These are phyloP conservation scores for Tipula unca DNA, from an alignment of 2,888 invertebrate species.

Conservation along the genomic window DNA sequence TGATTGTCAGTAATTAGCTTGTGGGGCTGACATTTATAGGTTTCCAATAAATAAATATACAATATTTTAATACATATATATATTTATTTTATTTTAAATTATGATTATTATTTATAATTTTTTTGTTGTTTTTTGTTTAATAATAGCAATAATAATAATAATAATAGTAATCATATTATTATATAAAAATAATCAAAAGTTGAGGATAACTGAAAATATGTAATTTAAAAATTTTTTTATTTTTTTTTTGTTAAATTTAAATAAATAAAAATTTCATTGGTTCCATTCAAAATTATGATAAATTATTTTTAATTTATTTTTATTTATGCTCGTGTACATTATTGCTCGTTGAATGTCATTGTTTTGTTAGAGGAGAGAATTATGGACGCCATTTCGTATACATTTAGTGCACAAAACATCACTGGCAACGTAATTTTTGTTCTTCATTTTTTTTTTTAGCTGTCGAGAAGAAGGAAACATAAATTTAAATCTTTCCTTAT, in stretches of 20 bases:
- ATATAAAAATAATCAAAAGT: background rate
- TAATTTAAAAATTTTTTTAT: background rate
- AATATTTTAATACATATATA: background rate
- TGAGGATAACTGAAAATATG: conserved; percentile 8
- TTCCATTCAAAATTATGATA: conserved; percentile 14
- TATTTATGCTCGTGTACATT: background rate
- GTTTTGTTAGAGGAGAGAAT: background rate
- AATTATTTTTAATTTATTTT: background rate
- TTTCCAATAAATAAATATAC: conserved; percentile 16
- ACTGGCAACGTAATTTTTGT: background rate
- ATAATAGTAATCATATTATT: background rate
- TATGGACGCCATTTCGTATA: background rate
- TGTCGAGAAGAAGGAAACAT: background rate
- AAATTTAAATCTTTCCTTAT: background rate
- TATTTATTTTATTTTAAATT: background rate
- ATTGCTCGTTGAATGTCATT: background rate
- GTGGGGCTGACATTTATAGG: conserved; percentile 20
- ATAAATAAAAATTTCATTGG: background rate
- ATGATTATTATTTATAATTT: background rate
- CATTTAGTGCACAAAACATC: background rate
- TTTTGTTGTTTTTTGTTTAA: background rate
- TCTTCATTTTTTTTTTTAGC: background rate
- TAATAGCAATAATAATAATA: background rate
- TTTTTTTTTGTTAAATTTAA: background rate
- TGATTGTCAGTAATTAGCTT: conserved; percentile 21